A percentile compares a stretch with the other conserved stretches of the same genome.
Conservation (phyloP, 2,888 invertebrate species). For the Noctuana brunneofusca region DNA sequence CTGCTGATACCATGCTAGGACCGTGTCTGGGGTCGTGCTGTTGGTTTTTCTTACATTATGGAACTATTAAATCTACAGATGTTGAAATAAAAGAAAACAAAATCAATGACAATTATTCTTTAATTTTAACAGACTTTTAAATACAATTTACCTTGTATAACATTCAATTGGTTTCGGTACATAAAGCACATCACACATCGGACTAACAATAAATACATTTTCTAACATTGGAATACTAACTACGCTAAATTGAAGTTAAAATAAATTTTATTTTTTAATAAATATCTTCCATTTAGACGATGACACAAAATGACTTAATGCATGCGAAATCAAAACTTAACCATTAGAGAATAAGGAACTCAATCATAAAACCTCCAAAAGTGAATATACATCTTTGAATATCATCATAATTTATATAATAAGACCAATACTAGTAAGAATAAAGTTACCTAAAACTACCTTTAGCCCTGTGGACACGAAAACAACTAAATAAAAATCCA, state of each 20-base stretch:
- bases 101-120: constrained; percentile 55
- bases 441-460: constrained; percentile 34
- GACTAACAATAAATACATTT: constrained; percentile 75
- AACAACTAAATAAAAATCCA: constrained; percentile 28
- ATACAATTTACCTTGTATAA: constrained; percentile 72
- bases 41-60: too few species aligned
- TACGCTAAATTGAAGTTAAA: constrained; percentile 45
- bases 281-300: constrained; percentile 51
- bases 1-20: too few species aligned
- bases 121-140: constrained; percentile 77
- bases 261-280: constrained; percentile 39
- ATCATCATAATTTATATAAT: constrained; percentile 16
- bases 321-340: constrained; percentile 55
- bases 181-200: constrained; percentile 62
- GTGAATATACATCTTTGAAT: constrained; percentile 20
- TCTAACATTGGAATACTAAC: constrained; percentile 70
- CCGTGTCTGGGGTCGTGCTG: too few species aligned
- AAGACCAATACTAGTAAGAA: background rate
- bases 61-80: background rate
- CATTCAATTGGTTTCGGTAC: constrained; percentile 68
- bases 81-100: constrained; percentile 41
- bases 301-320: constrained; percentile 72
- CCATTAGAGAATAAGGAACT: constrained; percentile 56
- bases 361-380: constrained; percentile 41
- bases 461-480: constrained; percentile 39